A percentile compares a stretch with the other conserved stretches of the same genome.
Evolutionary conservation across 2,888 invertebrate genomes (phyloP).

Genomic region (Acrobasis suavella): DNA sequence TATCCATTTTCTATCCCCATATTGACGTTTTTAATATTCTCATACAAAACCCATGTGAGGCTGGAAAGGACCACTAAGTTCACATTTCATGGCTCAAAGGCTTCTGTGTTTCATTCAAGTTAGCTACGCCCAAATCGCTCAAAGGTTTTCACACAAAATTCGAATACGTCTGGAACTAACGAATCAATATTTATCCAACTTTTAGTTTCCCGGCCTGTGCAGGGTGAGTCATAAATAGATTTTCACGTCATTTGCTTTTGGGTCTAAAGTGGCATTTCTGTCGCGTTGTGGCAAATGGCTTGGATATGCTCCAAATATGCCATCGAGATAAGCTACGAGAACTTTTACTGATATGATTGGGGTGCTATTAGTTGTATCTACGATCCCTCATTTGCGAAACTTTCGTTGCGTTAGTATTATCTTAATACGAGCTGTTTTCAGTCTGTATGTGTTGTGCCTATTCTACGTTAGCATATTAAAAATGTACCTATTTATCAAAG

Average conservation of each 20-base stretch:
- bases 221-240: constrained; percentile 48
- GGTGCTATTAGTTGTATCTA: constrained; percentile 35
- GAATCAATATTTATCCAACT: constrained; percentile 13
- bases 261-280: constrained; percentile 67
- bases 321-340: constrained; percentile 70
- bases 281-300: constrained; percentile 70
- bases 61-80: not conserved
- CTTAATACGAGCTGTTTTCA: not conserved
- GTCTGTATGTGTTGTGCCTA: not conserved
- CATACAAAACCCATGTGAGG: too few relatives aligned
- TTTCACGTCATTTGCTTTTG: constrained; percentile 72
- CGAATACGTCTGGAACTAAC: not conserved
- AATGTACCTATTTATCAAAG: too few relatives aligned
- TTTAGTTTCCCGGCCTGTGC: constrained; percentile 8
- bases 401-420: not conserved
- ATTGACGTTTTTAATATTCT: too few relatives aligned
- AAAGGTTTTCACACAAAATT: not conserved
- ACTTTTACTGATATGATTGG: constrained; percentile 68
- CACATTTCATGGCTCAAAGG: not conserved
- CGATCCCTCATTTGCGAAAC: not conserved
- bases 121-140: not conserved
- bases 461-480: too few relatives aligned
- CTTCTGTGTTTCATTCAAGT: not conserved
- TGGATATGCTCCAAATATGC: constrained; percentile 75
- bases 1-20: too few relatives aligned